Percentiles rank a stretch among this genome's conserved stretches.
Conservation (phyloP, 2,888 invertebrate genomes). For the Melipona beecheii region DNA sequence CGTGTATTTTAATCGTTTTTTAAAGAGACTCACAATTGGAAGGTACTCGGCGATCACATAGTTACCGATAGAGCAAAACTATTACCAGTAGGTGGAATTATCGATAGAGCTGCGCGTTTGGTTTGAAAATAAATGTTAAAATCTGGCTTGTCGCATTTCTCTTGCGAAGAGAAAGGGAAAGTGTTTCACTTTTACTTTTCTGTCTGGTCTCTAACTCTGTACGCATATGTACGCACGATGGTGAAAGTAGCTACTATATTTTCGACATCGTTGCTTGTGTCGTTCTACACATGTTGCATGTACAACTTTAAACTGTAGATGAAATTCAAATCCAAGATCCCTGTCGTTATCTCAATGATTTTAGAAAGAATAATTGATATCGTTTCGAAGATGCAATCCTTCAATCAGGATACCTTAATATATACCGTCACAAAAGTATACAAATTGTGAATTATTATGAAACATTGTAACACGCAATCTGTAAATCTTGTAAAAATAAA, state of each 20-base stretch:
- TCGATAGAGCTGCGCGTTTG: background rate
- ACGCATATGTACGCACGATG: background rate
- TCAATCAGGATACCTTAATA: background rate
- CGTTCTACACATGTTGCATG: conserved; percentile 7
- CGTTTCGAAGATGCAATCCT: background rate
- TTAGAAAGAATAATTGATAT: background rate
- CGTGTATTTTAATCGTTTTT: background rate
- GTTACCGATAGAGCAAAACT: conserved; percentile 3
- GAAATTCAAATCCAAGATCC: too few species aligned
- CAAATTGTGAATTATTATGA: background rate
- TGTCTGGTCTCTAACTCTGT: conserved; percentile 13
- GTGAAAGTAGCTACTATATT: conserved; percentile 60
- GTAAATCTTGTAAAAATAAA: background rate
- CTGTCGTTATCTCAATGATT: background rate
- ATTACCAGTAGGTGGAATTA: background rate
- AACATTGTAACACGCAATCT: background rate
- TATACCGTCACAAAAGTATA: background rate
- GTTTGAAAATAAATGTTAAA: conserved; percentile 21
- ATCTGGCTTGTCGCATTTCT: conserved; percentile 5
- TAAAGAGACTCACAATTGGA: background rate
- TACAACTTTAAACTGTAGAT: background rate
- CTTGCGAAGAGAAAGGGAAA: conserved; percentile 66
- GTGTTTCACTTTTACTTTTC: conserved; percentile 57
- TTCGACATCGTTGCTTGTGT: conserved; percentile 31
- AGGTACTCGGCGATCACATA: background rate